Evolutionary conservation across 2,797 vertebrate species (phyloP), one percentile per base, ranked within the genome.

Genomic region (Trichosurus vulpecula): DNA sequence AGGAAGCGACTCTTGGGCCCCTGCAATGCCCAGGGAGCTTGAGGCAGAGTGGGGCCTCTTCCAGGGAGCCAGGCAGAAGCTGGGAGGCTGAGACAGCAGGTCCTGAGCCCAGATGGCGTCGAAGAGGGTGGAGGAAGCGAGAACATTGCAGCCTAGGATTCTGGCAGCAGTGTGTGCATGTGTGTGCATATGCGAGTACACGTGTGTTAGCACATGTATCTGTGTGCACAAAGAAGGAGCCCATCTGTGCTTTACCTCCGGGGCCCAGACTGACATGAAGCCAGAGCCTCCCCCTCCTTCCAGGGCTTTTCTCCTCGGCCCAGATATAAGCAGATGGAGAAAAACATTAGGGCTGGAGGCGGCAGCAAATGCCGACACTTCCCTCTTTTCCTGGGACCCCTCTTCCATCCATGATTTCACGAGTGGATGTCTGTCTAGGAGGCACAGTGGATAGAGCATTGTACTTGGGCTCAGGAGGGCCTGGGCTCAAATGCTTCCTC

Each of bases 361-460:
- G 0, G 41, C 6, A 1, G 66, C n/a, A 6, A 19, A 41, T 74
- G 41, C n/a, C 9, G 16, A 9, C 6, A 0, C 10, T 27, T 3
- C 9, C 41, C 41, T 47, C 74, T 35, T 12, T 35, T 35, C 30
- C 58, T 16, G 13, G 58, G 31, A 4, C 58, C 13, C 58, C 13
- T 27, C 41, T 12, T 35, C 16, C 16, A 0, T 74, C 74, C n/a
- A n/a, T n/a, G n/a, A 25, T 74, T 74, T 41, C n/a, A 3, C 0
- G 4, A n/a, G 35, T 30, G 29, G 57, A 11, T 29, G 13, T 14
- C 31, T n/a, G 13, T 66, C 35, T 66, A 31, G 30, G 30, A 31
- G 11, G 57, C 54, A 25, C 9, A 9, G 14, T 0, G 14, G 58
- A 16, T 14, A 66, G 58, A 16, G 61, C 4, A 0, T 2, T n/a